Evolutionary conservation across 1,140 invertebrate genomes (phyloP).

Genomic region (Periplaneta americana): DNA sequence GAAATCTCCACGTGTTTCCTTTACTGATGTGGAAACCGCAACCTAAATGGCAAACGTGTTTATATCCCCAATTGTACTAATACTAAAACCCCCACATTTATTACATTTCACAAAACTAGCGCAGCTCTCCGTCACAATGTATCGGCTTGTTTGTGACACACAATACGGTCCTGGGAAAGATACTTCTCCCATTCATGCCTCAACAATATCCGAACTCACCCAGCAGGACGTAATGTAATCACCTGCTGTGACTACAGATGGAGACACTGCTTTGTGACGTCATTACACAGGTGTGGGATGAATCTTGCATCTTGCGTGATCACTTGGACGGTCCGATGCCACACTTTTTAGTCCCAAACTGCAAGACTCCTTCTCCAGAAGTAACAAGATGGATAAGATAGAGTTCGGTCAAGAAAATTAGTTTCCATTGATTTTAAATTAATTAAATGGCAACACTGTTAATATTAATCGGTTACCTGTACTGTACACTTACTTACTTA

Average conservation of each 20-base stretch:
- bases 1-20: neutral
- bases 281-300: neutral
- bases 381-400: too few relatives aligned
- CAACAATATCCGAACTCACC: neutral
- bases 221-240: neutral
- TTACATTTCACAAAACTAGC: neutral
- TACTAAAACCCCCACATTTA: neutral
- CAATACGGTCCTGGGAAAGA: neutral
- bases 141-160: neutral
- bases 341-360: too few relatives aligned
- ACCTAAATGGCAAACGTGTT: neutral
- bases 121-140: neutral
- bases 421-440: too few relatives aligned
- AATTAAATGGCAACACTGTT: too few relatives aligned
- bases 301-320: too few relatives aligned
- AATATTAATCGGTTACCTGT: too few relatives aligned
- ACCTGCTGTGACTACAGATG: neutral
- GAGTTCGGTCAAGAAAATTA: too few relatives aligned
- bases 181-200: neutral
- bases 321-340: too few relatives aligned
- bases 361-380: too few relatives aligned
- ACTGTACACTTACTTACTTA: too few relatives aligned
- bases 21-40: neutral
- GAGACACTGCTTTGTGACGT: neutral
- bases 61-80: neutral